These are phyloP conservation scores for Semaprochilodus insignis DNA, from an alignment of 2,797 vertebrate genomes.

Conservation along the genomic window DNA sequence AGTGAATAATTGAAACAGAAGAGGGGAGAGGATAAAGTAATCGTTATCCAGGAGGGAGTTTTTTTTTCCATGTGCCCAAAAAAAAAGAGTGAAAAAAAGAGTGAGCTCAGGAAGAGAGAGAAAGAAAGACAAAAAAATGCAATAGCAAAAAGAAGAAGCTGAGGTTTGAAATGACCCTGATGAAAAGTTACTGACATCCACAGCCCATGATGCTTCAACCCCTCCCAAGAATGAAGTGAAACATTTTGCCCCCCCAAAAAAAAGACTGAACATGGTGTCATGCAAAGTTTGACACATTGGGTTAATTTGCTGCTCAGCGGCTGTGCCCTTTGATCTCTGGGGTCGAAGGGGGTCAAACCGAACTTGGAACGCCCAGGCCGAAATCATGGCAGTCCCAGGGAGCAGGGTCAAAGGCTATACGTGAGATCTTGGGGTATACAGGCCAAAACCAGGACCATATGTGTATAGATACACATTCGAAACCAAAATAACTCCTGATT, in stretches of 20 bases:
- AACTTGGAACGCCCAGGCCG: slow-evolving; percentile 77
- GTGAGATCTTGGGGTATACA: slow-evolving; percentile 74
- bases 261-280: slow-evolving; percentile 81
- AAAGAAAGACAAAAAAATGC: background rate
- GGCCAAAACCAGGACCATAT: slow-evolving; percentile 85
- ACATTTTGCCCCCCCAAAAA: slow-evolving; percentile 65
- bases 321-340: slow-evolving; percentile 78
- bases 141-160: slow-evolving; percentile 50
- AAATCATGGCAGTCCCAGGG: slow-evolving; percentile 83
- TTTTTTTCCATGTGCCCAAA: background rate
- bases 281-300: slow-evolving; percentile 85
- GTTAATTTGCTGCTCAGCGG: slow-evolving; percentile 85
- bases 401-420: slow-evolving; percentile 78
- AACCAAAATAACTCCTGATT: slow-evolving; percentile 78
- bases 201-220: slow-evolving; percentile 42
- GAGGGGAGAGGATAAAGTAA: slow-evolving; percentile 44
- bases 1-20: slow-evolving; percentile 33
- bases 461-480: slow-evolving; percentile 78
- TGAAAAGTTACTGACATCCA: slow-evolving; percentile 55
- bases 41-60: slow-evolving; percentile 22
- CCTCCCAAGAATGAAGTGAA: slow-evolving; percentile 31
- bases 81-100: background rate
- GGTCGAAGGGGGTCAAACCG: slow-evolving; percentile 73
- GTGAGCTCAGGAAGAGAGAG: slow-evolving; percentile 5
- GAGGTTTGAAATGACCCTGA: slow-evolving; percentile 67